Conservation (phyloP, 2,888 invertebrate species). For the Nesidiocoris tenuis region DNA sequence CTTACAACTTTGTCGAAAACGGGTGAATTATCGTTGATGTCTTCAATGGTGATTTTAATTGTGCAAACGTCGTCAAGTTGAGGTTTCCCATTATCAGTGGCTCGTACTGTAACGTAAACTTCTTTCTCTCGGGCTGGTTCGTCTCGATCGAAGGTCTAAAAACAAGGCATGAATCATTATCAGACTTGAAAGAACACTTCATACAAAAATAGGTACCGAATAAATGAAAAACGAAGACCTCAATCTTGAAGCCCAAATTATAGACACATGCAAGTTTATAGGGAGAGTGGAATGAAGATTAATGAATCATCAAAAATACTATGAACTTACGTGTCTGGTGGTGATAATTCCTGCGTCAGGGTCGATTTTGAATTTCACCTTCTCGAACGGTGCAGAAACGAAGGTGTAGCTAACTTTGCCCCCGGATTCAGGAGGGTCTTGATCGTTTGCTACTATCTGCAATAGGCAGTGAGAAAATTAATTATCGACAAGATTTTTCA, state of each 20-base stretch:
- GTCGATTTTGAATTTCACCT: conserved; percentile 77
- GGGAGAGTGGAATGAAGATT: too few relatives aligned
- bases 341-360: conserved; percentile 72
- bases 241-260: too few relatives aligned
- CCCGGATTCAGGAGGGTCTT: conserved; percentile 72
- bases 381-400: conserved; percentile 71
- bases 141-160: conserved; percentile 80
- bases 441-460: conserved; percentile 71
- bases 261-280: too few relatives aligned
- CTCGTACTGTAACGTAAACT: conserved; percentile 81
- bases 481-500: too few relatives aligned
- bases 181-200: neutral
- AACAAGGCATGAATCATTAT: neutral
- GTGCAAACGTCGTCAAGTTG: conserved; percentile 90
- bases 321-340: conserved; percentile 64
- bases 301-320: neutral
- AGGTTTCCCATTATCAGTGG: conserved; percentile 88
- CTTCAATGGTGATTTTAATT: conserved; percentile 84
- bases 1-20: conserved; percentile 78
- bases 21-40: conserved; percentile 89
- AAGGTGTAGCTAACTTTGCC: conserved; percentile 80
- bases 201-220: neutral
- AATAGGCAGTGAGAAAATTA: conserved; percentile 50
- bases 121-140: conserved; percentile 80
- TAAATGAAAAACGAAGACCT: too few relatives aligned